A percentile compares a stretch with the other conserved stretches of the same genome.
Evolutionary conservation across 2,888 invertebrate genomes (phyloP).

Genomic region (Limnephilus marmoratus): DNA sequence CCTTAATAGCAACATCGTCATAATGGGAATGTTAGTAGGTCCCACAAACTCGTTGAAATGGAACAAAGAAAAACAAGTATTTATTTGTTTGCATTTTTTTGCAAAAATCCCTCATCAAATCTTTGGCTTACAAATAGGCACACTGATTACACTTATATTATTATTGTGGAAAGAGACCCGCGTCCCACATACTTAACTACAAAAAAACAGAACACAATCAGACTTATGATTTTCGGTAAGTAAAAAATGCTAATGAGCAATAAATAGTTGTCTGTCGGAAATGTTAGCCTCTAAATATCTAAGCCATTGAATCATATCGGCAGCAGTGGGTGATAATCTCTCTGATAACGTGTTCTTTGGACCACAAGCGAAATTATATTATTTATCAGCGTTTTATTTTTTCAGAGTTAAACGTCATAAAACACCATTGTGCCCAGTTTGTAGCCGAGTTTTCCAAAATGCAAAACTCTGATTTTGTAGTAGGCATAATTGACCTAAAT

Average conservation of each 20-base stretch:
- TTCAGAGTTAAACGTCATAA: neutral
- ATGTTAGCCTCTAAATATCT: neutral
- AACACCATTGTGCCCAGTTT: no score
- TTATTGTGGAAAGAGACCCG: neutral
- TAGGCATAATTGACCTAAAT: no score
- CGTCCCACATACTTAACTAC: neutral
- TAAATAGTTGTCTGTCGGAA: slow-evolving; percentile 20
- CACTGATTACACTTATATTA: no score
- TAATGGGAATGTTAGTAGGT: no score
- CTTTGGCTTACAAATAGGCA: no score
- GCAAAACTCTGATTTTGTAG: no score
- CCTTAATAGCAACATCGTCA: no score
- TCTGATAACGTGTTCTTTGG: neutral
- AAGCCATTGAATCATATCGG: neutral
- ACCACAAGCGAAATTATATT: neutral
- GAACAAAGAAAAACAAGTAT: no score
- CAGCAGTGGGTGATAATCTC: neutral
- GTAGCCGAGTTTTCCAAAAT: no score
- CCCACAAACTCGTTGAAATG: no score
- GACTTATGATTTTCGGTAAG: neutral
- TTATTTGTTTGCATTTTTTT: no score
- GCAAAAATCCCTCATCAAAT: no score
- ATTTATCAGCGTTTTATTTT: neutral
- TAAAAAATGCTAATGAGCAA: neutral
- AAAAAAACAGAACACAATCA: neutral